Evolutionary conservation across 92 coral and sea anemone species (phyloP), one percentile per base, ranked within the genome.

Genomic region (Paramuricea clavata): DNA sequence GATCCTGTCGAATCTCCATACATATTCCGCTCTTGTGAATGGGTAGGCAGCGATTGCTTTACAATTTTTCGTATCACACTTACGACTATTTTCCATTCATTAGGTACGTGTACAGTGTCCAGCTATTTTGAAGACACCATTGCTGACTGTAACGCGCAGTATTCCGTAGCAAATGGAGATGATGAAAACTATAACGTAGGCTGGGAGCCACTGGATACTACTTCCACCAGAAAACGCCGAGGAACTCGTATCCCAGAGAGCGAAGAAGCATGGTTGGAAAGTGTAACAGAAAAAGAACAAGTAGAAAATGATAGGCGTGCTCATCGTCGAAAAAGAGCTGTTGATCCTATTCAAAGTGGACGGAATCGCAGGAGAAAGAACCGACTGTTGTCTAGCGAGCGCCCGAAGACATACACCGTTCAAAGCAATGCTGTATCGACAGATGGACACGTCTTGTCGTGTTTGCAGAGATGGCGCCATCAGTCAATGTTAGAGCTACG

Each of bases 391-490:
- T 77, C 87, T 22, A 89, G 93, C 1, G 81, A 47, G 50, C 52
- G 78, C 41, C 82, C 86, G 34, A 95, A 93, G 69, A 82, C 71
- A 34, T 95, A 95, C 80, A 81, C 80, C 43, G 97, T 95, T 26
- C 81, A 91, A 54, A 54, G 19, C 62, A 54, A 21, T 21, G 98
- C 98, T n/a, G 49, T 94, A 11, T 74, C 79, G 13, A 84, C 93
- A 13, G 94, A 95, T 62, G 98, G 98, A 0, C 87, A 93, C 3
- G 89, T 95, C 42, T 57, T 91, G 44, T 94, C 98, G 1, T 95
- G 98, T 49, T 93, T 97, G 6, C 74, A 97, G 28, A 92, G 98
- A 23, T 95, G 98, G 98, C 77, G 90, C 71, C 87, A 95, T 31
- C 93, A 93, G 0, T 54, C 59, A 9, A 74, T 85, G 73, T 39